Base-by-base conservation (phyloP, 2,113 vertebrate genomes). In the Saiga tatarica region DNA sequence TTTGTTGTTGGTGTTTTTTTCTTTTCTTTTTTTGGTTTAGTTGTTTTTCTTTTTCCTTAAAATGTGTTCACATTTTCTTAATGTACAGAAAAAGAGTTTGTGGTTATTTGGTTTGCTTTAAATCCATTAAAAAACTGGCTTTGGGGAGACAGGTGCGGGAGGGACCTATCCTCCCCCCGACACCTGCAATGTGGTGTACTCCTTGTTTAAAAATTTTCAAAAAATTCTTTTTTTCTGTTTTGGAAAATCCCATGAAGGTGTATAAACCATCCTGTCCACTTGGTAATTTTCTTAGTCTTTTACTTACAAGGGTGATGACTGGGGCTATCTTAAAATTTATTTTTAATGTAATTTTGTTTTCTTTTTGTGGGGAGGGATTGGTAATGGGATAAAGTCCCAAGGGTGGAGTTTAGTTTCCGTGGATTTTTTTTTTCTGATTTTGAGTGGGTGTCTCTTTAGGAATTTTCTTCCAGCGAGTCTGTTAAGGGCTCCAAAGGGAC, bases 381-480 rank as follows among this genome's bases (percentile, higher is more conserved):
- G 47, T 83, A 25, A 55, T 25, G 81, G 52, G 81, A 55, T 28
- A 62, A 62, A 76, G 84, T 85, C 45, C n/a, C 62, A 71, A 60
- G 83, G 39, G 50, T 60, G n/a, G 74, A 60, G 30, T 42, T 89
- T 33, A 9, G 47, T 85, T 89, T 81, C 87, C 86, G 95, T 55
- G 71, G 74, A 21, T 87, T 87, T 47, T 47, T 45, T 89, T 71
- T 79, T 62, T 74, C 47, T 23, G 97, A 59, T 67, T 76, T 23
- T 53, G 14, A 45, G 79, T 78, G 97, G 92, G 33, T 88, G 52
- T 98, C 97, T 97, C 98, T 98, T 99, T 99, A 98, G 98, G 99
- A 99, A 98, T 99, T 99, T 98, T 99, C 99, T 98, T 99, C 99
- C 98, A 99, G 99, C 97, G 99, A 99, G 98, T 99, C 99, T 89